Base-by-base conservation (phyloP, 2,797 vertebrate genomes). In the Amniataba percoides region DNA sequence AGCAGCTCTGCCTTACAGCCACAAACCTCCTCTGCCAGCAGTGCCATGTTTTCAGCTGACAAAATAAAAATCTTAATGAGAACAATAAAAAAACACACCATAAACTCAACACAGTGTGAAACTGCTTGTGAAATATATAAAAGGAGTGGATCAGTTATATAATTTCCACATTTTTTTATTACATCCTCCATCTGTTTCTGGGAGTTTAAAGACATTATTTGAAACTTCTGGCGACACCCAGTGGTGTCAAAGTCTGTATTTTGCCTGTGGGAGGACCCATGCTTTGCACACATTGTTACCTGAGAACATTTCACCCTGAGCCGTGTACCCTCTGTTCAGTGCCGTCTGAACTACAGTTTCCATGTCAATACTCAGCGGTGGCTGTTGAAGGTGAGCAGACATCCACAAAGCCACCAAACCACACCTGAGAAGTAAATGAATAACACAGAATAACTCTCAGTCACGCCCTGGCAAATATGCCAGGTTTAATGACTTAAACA, bases 221-320 rank as follows among this genome's bases (percentile, higher is more conserved):
- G 19, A 7, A 31, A 49, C 61, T 31, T 69, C 23, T 58, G 21
- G 45, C 25, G 0, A 49, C 36, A 74, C 43, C n/a, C 1, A 12
- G 15, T 42, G 13, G 21, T 42, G 19, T 53, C 27, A 9, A 23
- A 5, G 5, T 45, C 39, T 7, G 27, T 65, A 42, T 58, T 66
- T 57, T 31, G 39, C 13, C 42, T 71, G 61, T 53, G 9, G 6
- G 7, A 61, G 66, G 9, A 48, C 21, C 48, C 5, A 7, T 2
- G 10, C 14, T 51, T 34, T 46, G 14, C 5, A 19, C 2, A 75
- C n/a, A 42, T 5, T 21, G 15, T 78, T 85, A 98, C 97, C 97
- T 62, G 97, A 98, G 90, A 98, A 98, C 96, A 98, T 97, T 91
- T 98, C 97, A 18, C 97, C 97, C 74, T 97, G 97, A 2, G 89